A percentile compares a stretch with the other conserved stretches of the same genome.
Conservation (phyloP, 2,797 vertebrate genomes). For the Morelia viridis region DNA sequence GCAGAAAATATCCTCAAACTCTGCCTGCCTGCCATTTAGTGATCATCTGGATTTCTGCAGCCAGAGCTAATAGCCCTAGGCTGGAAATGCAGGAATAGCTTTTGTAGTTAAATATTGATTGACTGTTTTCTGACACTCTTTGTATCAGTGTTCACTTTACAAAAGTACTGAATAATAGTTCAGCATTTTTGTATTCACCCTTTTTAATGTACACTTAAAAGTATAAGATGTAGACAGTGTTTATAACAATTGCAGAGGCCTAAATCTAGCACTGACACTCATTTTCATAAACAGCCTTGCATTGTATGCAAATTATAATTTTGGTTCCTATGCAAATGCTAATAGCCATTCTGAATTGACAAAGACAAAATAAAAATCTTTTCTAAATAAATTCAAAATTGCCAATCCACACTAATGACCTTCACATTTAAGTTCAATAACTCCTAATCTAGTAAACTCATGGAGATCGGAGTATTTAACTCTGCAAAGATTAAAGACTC, state of each 20-base stretch:
- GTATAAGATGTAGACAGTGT: neutral
- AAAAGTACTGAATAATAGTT: neutral
- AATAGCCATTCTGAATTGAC: neutral
- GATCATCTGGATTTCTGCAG: no score
- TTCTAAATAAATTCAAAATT: constrained; percentile 41
- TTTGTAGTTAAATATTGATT: neutral
- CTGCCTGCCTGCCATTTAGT: no score
- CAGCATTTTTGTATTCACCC: neutral
- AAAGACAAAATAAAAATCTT: constrained; percentile 14
- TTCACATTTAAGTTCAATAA: constrained; percentile 49
- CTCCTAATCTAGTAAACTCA: constrained; percentile 52
- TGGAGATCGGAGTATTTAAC: constrained; percentile 42
- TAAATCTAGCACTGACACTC: neutral
- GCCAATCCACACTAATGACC: constrained; percentile 16
- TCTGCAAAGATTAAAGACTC: constrained; percentile 36
- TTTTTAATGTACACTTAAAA: neutral
- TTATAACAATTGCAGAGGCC: no score
- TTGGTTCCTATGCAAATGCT: constrained; percentile 16
- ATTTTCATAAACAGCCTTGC: neutral
- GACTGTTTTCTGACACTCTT: no score
- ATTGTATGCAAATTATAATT: constrained; percentile 11
- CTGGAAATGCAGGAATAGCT: neutral
- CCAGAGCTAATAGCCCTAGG: neutral
- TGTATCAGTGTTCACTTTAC: no score
- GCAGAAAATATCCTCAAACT: no score